Base-by-base conservation (phyloP, 37 sponge, comb jelly and placozoan species). In the Lycopodina hypogea region DNA sequence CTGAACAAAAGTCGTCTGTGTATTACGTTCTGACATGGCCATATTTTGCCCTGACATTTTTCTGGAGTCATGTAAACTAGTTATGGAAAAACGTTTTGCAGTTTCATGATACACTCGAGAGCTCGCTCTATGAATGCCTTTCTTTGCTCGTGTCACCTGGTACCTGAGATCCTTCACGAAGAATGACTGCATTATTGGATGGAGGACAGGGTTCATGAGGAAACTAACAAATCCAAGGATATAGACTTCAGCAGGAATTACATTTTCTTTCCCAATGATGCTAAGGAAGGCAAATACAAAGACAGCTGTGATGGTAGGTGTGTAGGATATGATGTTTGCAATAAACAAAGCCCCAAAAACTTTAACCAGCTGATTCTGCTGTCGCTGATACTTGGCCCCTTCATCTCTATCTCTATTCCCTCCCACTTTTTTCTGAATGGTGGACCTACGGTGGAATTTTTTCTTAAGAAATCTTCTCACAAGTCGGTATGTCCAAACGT, bases 131-230 rank as follows among this genome's bases (percentile, higher is more conserved):
- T 39, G 35, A 6, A 86, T 64, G 0, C 48, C n/a, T 19, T 41
- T 78, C 3, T 42, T 45, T 12, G 76, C 79, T 28, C 74, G 28
- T 2, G 39, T 38, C 17, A 91, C 74, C 22, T 61, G 59, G 48
- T 56, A 38, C 21, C 92, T 69, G 38, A 92, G 65, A 37, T 92
- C 92, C 50, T 79, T 87, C 41, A 87, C 84, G 68, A 92, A 92
- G 62, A 87, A 92, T 29, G 88, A 77, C 61, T 92, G 88, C 17
- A 92, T 57, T 45, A 92, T 87, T 3, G 92, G 92, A 34, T 92
- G 92, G 19, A 80, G 17, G 14, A 86, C 71, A n/a, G 85, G 68
- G 26, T 52, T 81, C 63, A 63, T 76, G 6, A 92, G 74, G 61
- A 73, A 88, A n/a, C 78, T 67, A 18, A 87, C 32, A 53, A 78